Conservation (phyloP, 2,113 vertebrate genomes). For the Melanotaenia duboulayi region DNA sequence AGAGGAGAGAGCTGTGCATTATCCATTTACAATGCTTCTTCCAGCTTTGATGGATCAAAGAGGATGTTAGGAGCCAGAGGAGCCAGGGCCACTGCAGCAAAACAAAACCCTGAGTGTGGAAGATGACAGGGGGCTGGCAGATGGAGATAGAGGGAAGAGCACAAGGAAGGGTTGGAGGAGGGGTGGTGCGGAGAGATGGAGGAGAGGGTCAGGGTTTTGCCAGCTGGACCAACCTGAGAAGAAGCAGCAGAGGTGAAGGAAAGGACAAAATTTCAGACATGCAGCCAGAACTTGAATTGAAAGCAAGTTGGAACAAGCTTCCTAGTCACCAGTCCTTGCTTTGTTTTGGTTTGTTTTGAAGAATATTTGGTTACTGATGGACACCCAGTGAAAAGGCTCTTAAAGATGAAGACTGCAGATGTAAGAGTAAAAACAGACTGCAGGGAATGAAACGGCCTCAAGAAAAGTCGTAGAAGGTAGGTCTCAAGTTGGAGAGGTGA, state of each 20-base stretch:
- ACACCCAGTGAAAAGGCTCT: conserved; percentile 10
- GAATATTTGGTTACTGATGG: conserved; percentile 40
- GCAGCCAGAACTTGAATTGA: conserved; percentile 2
- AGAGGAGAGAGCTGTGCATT: conserved; percentile 44
- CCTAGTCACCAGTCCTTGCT: background rate
- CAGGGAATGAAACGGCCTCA: conserved; percentile 4
- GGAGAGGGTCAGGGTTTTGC: conserved; percentile 9
- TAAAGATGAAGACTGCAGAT: background rate
- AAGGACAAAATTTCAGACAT: background rate
- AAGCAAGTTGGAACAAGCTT: conserved; percentile 36
- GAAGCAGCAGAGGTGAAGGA: background rate
- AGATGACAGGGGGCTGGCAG: conserved; percentile 28
- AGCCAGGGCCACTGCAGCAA: conserved; percentile 28
- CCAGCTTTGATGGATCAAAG: conserved; percentile 69
- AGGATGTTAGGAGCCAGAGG: conserved; percentile 34
- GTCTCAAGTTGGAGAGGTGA: conserved; percentile 1
- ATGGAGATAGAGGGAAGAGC: conserved; percentile 14
- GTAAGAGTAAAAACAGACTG: background rate
- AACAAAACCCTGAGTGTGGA: conserved; percentile 33
- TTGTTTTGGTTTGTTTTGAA: background rate
- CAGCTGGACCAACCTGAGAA: conserved; percentile 52
- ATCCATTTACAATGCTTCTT: conserved; percentile 65
- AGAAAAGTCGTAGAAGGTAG: background rate
- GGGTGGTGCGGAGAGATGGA: background rate
- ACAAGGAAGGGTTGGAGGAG: background rate